Base-by-base conservation (phyloP, 2,797 vertebrate species). In the Melanotaenia parkinsoni region DNA sequence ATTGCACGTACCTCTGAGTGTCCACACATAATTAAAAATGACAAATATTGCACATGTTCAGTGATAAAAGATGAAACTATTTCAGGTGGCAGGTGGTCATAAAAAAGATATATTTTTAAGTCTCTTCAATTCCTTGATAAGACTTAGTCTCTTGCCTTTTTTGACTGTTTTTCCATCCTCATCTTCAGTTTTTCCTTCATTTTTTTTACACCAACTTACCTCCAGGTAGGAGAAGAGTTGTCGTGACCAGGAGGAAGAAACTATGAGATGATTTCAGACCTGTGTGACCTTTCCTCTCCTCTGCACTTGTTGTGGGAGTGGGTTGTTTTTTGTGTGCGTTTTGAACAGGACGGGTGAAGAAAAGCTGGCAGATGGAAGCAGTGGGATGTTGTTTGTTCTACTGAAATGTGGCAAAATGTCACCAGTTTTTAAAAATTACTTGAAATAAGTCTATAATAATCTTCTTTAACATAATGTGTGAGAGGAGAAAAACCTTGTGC, bases 291-390 rank as follows among this genome's bases (percentile, higher is more conserved):
- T 64, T 81, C 28, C 58, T 74, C 65, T 65, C 69, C 58, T 64
- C 68, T 65, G 59, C 47, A 1, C 77, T 80, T 16, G 45, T 78
- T 47, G 81, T 80, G 63, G 78, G 82, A 81, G 86, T 70, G 71
- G 71, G 73, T 67, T 59, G 68, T 65, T 59, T 12, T 64, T 43
- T 33, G 12, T 66, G 40, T 64, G 67, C 14, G 51, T 38, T 79
- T 68, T 63, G 51, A 77, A 59, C 43, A 40, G 53, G 54, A 67
- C 14, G 28, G 60, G 76, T 79, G 77, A 73, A 79, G 67, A 50
- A 70, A 74, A 75, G 61, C 60, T 70, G 83, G 76, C 74, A 82
- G 80, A 61, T 40, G 56, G 71, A 85, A 53, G 74, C 45, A 78
- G 81, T 69, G 71, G 77, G 81, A 51, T 70, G 76, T 26, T 58